Evolutionary conservation across 2,888 invertebrate genomes (phyloP), one percentile per base, ranked within the genome.

Genomic region (Spatulosminthurus flaviceps): DNA sequence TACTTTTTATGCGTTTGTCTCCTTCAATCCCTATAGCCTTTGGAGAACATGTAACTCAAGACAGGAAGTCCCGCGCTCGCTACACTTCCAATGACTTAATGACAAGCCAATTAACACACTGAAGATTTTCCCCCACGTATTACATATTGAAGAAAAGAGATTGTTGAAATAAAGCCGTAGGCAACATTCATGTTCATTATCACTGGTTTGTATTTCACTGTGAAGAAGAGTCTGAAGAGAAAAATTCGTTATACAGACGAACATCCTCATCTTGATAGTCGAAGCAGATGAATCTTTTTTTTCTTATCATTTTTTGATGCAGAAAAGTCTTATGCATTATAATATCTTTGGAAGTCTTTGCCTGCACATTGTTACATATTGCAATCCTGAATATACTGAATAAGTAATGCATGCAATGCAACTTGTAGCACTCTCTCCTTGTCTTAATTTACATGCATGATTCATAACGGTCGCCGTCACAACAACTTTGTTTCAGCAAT

Each of bases 141-240:
- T 22, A 24, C 26, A 22, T 22, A 29, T 28, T 11, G 22, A 26
- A n/a, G 4, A 69, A 16, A 69, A 69, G 19, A 28, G 22, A 29
- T 34, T 22, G 24, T 51, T 51, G 60, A 60, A 21, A n/a, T 21
- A 71, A 60, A 61, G 75, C 75, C 75, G 64, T 4, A 74, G 34
- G 75, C 42, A 66, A 61, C 34, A 41, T 76, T 67, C 42, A 42
- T 76, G 75, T 76, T 76, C 75, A 76, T 64, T 61, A 76, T 67
- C 75, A 66, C 66, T 29, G 67, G 64, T 66, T 42, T 76, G 29
- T 64, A 24, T 22, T 64, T 64, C 51, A 4, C 5, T 34, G 5
- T 34, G 34, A 34, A 9, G 34, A 9, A 9, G 9, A 34, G 34
- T 34, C 34, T 34, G 34, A 34, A 9, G 34, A 9, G 34, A 34